phyloP scores from a whole-genome alignment of 2,113 vertebrate genomes.

The Drymodes brunneopygia region DNA sequence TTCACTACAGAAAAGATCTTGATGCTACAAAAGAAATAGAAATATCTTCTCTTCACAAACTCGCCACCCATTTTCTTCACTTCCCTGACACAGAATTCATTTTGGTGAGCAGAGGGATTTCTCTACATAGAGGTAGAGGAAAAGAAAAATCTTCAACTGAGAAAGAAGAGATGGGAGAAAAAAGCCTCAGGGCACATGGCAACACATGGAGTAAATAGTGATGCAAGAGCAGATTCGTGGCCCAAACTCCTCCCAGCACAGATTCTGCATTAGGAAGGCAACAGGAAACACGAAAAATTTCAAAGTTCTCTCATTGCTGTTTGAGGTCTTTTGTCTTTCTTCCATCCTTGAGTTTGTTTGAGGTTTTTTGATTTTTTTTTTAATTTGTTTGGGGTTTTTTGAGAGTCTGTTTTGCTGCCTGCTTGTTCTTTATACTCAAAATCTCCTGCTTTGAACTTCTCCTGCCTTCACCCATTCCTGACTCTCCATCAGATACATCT shows the following conservation, averaged over 20 bases:
- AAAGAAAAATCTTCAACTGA: background rate
- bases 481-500: rapidly evolving
- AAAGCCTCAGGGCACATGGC: background rate
- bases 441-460: background rate
- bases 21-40: background rate
- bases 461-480: background rate
- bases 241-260: background rate
- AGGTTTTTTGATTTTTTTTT: background rate
- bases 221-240: background rate
- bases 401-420: background rate
- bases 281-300: background rate
- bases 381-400: too few species aligned
- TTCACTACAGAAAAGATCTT: background rate
- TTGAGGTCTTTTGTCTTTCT: background rate
- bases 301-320: background rate
- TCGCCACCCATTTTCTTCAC: background rate
- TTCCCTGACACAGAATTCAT: background rate
- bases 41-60: background rate
- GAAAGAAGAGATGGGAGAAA: background rate
- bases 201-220: background rate
- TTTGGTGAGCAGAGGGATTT: background rate
- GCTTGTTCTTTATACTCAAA: background rate
- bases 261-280: background rate
- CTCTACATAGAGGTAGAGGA: background rate
- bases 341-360: background rate